Conservation (phyloP, 1,140 invertebrate genomes). For the Archegozetes longisetosus region DNA sequence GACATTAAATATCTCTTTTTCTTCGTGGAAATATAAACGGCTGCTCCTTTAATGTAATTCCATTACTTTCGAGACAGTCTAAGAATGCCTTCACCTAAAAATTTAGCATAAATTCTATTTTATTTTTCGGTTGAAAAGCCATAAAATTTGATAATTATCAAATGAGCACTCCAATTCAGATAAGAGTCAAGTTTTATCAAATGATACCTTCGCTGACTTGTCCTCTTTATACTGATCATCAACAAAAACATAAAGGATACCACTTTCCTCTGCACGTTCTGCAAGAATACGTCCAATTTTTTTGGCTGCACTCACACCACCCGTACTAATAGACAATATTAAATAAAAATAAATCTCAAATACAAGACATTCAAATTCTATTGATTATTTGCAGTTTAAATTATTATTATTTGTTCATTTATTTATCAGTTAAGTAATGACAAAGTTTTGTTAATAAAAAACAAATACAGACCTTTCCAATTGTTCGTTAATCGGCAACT, state of each 20-base stretch:
- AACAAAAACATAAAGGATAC: slow-evolving; percentile 8
- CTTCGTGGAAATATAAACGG: slow-evolving; percentile 9
- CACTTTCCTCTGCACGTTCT: slow-evolving; percentile 14
- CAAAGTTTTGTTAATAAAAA: no score
- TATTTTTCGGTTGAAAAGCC: background rate
- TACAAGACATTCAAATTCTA: background rate
- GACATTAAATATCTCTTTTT: background rate
- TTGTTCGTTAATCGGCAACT: background rate
- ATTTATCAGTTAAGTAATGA: no score
- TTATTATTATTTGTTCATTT: no score
- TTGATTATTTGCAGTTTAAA: no score
- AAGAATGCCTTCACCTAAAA: slow-evolving; percentile 7
- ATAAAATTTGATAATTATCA: background rate
- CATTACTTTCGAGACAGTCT: background rate
- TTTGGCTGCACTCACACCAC: slow-evolving; percentile 4
- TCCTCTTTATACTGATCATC: background rate
- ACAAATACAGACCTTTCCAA: background rate
- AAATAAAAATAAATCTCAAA: background rate
- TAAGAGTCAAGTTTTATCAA: no score
- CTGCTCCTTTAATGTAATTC: slow-evolving; percentile 6
- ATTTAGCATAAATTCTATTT: background rate
- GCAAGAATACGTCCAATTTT: slow-evolving; percentile 13
- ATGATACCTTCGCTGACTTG: background rate
- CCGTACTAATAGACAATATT: background rate
- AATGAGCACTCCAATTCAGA: no score